phyloP scores from a whole-genome alignment of 2,797 vertebrate species.

The Pseudochirops corinnae region DNA sequence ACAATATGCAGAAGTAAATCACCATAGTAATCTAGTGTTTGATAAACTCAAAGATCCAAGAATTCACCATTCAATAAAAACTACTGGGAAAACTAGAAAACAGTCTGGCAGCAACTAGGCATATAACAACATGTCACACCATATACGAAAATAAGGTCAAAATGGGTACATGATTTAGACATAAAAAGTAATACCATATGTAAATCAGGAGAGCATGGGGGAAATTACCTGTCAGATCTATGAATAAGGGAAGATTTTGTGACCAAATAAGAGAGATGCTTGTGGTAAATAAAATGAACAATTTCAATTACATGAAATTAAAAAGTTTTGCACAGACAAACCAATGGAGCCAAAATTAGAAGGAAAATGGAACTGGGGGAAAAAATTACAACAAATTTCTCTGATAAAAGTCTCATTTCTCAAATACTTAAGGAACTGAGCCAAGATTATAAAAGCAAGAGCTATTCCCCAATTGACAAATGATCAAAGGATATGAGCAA shows the following conservation, averaged over 20 bases:
- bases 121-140: background rate
- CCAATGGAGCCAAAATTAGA: background rate
- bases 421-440: background rate
- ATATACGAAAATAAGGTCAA: background rate
- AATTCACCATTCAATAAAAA: background rate
- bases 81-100: background rate
- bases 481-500: background rate
- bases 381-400: background rate
- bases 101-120: background rate
- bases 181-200: background rate
- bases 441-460: background rate
- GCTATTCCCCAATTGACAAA: background rate
- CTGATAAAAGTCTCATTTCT: background rate
- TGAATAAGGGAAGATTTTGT: background rate
- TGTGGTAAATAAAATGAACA: background rate
- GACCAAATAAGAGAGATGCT: background rate
- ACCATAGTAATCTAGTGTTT: background rate
- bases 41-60: background rate
- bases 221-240: background rate
- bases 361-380: background rate
- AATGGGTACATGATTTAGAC: background rate
- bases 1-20: background rate
- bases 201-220: background rate
- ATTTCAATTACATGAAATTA: background rate
- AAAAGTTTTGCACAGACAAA: background rate